Evolutionary conservation across 2,797 vertebrate species (phyloP).

Genomic region (Chloroceryle inda): DNA sequence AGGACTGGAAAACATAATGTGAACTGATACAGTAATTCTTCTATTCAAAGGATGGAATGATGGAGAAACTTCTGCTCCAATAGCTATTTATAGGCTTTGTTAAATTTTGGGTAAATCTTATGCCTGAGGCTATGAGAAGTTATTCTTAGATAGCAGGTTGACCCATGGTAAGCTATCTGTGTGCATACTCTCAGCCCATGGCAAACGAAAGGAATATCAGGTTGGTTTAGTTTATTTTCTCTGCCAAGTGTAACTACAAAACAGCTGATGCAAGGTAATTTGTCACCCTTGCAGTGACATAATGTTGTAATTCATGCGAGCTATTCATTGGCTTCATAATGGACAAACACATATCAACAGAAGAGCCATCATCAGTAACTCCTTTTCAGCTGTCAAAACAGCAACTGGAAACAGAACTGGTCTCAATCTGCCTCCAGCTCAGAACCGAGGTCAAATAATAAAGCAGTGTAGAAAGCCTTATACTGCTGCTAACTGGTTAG

Average conservation of each 20-base stretch:
- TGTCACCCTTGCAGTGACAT: neutral
- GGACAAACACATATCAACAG: neutral
- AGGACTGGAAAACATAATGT: neutral
- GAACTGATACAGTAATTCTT: neutral
- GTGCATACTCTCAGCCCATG: neutral
- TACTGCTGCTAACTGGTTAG: neutral
- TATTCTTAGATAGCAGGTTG: neutral
- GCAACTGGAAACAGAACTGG: neutral
- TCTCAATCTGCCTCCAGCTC: neutral
- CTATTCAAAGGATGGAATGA: neutral
- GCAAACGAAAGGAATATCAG: neutral
- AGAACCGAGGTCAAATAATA: neutral
- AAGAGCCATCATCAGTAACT: neutral
- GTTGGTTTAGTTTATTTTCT: neutral
- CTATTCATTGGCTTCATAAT: neutral
- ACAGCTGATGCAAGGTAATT: neutral
- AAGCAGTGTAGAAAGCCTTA: neutral
- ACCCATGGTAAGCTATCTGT: neutral
- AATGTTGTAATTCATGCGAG: neutral
- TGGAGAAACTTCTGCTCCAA: neutral
- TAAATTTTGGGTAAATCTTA: slow-evolving; percentile 22
- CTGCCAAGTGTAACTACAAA: neutral
- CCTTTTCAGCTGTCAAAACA: neutral
- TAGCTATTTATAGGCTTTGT: neutral
- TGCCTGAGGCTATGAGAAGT: neutral